phyloP scores from a whole-genome alignment of 2,797 vertebrate genomes.

The Simalia tracyae region DNA sequence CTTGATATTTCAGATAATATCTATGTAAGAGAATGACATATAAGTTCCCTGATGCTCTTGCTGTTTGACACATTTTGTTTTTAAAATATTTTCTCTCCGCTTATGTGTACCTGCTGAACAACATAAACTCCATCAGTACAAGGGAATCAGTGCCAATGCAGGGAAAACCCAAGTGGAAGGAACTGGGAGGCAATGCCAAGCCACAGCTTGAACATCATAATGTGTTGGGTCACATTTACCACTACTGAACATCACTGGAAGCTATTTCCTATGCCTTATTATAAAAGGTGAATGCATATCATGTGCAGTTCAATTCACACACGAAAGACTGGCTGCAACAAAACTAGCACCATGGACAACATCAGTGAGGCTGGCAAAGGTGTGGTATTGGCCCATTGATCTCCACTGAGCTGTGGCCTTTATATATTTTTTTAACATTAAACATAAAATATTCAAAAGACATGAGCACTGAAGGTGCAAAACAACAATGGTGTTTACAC shows the following conservation, averaged over 20 bases:
- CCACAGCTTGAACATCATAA: not conserved
- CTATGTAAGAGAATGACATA: not conserved
- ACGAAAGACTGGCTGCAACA: not conserved
- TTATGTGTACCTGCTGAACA: not conserved
- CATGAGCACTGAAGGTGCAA: not conserved
- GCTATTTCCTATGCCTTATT: not conserved
- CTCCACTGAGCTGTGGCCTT: not conserved
- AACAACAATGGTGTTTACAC: not conserved
- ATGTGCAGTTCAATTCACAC: not conserved
- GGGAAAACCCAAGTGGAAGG: not conserved
- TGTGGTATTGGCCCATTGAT: not conserved
- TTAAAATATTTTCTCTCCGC: not conserved
- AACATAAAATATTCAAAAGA: not conserved
- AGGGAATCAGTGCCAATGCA: not conserved
- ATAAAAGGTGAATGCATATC: not conserved
- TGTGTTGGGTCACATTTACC: not conserved
- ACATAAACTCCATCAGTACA: not conserved
- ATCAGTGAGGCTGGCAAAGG: not conserved
- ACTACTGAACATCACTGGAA: not conserved
- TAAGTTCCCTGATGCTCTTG: not conserved
- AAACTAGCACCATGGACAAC: not conserved
- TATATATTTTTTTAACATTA: not conserved
- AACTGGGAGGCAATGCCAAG: not conserved
- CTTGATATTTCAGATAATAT: not conserved
- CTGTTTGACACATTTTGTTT: not conserved